Conservation (phyloP, 1,140 invertebrate species). For the Aphelenchoides fujianensis region DNA sequence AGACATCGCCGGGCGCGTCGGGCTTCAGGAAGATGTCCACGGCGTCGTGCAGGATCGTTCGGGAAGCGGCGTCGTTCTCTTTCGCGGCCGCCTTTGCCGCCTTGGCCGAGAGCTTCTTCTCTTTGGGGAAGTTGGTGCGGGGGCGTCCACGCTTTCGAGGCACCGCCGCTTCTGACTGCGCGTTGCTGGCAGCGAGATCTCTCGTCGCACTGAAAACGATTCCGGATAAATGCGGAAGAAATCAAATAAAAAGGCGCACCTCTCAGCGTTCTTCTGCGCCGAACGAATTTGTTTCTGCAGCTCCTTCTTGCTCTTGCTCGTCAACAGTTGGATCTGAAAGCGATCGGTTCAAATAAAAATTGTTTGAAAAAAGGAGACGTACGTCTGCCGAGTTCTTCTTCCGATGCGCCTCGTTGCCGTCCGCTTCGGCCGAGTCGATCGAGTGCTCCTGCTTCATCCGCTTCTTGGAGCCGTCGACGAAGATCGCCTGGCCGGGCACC, state of each 20-base stretch:
- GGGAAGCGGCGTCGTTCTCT: not conserved
- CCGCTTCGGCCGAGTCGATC: not conserved
- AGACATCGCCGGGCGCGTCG: not conserved
- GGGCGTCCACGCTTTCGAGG: not conserved
- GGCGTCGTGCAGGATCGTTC: slow-evolving; percentile 15
- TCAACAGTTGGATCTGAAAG: not conserved
- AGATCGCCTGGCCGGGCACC: slow-evolving; percentile 12
- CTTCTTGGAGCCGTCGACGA: slow-evolving; percentile 11
- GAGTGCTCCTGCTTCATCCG: not conserved
- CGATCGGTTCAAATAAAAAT: not conserved
- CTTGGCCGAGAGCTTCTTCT: not conserved
- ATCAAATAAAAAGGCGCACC: not conserved
- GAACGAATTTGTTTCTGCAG: not conserved
- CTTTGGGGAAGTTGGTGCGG: not conserved
- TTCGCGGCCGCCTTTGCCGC: not conserved
- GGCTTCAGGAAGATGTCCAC: slow-evolving; percentile 8
- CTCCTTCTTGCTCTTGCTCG: not conserved
- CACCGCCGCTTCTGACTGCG: too few species aligned
- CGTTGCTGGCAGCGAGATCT: too few species aligned
- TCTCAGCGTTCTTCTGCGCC: not conserved
- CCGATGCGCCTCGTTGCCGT: not conserved
- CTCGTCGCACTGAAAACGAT: too few species aligned
- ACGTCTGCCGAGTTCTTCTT: slow-evolving; percentile 7
- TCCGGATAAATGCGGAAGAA: too few species aligned
- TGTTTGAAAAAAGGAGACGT: not conserved